Conservation (phyloP, 2,888 invertebrate genomes). For the Drosophila limbata region DNA sequence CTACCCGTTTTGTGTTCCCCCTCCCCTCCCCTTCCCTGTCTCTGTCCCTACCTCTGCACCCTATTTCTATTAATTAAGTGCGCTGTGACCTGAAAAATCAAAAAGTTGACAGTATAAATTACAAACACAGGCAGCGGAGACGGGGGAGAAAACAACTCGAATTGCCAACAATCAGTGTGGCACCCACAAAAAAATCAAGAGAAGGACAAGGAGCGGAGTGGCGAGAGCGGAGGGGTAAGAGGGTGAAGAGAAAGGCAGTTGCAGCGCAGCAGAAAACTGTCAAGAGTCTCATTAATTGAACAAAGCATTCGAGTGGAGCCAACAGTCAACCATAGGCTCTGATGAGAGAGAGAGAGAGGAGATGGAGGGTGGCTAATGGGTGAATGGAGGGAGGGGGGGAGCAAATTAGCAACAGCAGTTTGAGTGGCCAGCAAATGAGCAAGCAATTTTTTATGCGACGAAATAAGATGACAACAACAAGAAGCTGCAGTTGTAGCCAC, state of each 20-base stretch:
- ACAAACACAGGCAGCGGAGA: slow-evolving; percentile 63
- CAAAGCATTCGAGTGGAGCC: slow-evolving; percentile 76
- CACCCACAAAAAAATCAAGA: slow-evolving; percentile 28
- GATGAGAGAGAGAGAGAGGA: background rate
- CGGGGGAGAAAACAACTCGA: slow-evolving; percentile 26
- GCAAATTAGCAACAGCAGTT: slow-evolving; percentile 37
- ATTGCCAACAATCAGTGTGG: slow-evolving; percentile 45
- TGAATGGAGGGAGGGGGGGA: background rate
- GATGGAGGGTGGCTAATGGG: background rate
- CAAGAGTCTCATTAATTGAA: slow-evolving; percentile 83
- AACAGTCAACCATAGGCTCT: slow-evolving; percentile 30
- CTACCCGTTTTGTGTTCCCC: background rate
- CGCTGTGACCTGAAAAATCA: slow-evolving; percentile 79
- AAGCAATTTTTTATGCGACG: slow-evolving; percentile 60
- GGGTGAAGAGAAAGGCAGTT: slow-evolving; percentile 27
- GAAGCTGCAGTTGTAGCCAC: slow-evolving; percentile 6
- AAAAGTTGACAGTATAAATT: slow-evolving; percentile 81
- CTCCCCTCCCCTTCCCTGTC: background rate
- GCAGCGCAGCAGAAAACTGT: slow-evolving; percentile 72
- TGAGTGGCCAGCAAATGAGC: slow-evolving; percentile 67
- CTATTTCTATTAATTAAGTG: slow-evolving; percentile 75
- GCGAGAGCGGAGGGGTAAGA: too few relatives aligned
- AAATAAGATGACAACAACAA: slow-evolving; percentile 50
- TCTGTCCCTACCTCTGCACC: background rate
- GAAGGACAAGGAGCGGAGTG: slow-evolving; percentile 37